Percentiles rank a stretch among this genome's conserved stretches.
These are phyloP conservation scores for Carassius carassius DNA, from an alignment of 2,113 vertebrate species.

Conservation along the genomic window DNA sequence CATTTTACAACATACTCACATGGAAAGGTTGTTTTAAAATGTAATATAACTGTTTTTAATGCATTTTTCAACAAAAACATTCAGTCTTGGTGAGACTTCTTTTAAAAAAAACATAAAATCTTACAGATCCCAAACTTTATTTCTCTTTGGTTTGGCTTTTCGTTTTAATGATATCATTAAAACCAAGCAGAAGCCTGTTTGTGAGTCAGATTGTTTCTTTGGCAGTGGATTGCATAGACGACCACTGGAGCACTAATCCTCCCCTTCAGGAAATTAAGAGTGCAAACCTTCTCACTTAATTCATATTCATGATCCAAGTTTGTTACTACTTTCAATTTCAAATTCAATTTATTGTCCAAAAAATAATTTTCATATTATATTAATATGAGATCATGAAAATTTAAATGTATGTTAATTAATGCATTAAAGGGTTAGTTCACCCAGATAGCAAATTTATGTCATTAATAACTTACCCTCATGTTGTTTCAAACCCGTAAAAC, in stretches of 20 bases:
- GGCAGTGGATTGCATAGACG: not conserved
- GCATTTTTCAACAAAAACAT: not conserved
- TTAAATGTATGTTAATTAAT: not conserved
- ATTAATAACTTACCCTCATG: too few species aligned
- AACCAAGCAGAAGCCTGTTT: not conserved
- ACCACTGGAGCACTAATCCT: not conserved
- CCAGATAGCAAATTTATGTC: too few species aligned
- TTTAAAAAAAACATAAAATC: not conserved
- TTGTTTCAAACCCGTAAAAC: too few species aligned
- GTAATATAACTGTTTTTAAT: not conserved
- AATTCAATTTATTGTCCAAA: too few species aligned
- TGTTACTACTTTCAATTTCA: not conserved
- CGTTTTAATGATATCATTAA: not conserved
- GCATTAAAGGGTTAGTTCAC: too few species aligned
- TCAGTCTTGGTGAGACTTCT: not conserved
- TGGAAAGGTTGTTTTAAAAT: not conserved
- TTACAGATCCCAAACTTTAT: not conserved
- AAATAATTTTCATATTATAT: not conserved
- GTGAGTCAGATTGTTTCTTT: not conserved
- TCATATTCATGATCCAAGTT: not conserved
- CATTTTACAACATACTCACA: not conserved
- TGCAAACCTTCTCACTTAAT: not conserved
- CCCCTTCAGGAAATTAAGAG: not conserved
- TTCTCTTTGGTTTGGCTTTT: not conserved
- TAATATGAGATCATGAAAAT: not conserved